Evolutionary conservation across 2,113 vertebrate genomes (phyloP).

Genomic region (Desmodus rotundus): DNA sequence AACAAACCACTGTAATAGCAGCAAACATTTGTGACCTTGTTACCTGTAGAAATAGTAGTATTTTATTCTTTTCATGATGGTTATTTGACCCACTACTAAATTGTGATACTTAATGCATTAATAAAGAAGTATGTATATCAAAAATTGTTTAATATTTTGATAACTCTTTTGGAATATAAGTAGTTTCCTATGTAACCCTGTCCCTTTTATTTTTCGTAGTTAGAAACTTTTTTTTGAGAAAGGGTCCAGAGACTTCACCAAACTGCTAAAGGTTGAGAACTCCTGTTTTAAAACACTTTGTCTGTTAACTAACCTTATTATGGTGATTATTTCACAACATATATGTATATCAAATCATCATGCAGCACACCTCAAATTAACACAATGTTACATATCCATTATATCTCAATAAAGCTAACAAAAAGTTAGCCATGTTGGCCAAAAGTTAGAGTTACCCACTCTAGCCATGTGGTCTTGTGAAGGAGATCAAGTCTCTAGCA

Average conservation of each 20-base stretch:
- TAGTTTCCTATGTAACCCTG: neutral
- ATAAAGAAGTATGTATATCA: neutral
- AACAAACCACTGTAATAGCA: neutral
- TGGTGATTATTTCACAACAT: neutral
- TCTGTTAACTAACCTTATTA: neutral
- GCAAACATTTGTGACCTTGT: neutral
- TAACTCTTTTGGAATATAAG: neutral
- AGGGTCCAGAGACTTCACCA: neutral
- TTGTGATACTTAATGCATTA: neutral
- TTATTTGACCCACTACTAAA: neutral
- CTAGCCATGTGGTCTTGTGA: neutral
- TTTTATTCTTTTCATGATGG: neutral
- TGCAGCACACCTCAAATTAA: neutral
- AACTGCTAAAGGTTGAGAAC: neutral
- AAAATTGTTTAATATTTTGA: neutral
- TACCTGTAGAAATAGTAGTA: neutral
- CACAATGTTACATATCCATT: neutral
- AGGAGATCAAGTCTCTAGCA: neutral
- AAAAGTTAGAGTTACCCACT: too few relatives aligned
- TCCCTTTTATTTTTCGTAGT: neutral
- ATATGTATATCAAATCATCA: neutral
- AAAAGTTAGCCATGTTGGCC: too few relatives aligned
- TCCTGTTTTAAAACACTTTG: neutral
- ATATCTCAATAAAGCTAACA: neutral
- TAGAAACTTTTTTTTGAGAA: neutral